phyloP scores from a whole-genome alignment of 2,797 vertebrate genomes.

The Rhincodon typus region DNA sequence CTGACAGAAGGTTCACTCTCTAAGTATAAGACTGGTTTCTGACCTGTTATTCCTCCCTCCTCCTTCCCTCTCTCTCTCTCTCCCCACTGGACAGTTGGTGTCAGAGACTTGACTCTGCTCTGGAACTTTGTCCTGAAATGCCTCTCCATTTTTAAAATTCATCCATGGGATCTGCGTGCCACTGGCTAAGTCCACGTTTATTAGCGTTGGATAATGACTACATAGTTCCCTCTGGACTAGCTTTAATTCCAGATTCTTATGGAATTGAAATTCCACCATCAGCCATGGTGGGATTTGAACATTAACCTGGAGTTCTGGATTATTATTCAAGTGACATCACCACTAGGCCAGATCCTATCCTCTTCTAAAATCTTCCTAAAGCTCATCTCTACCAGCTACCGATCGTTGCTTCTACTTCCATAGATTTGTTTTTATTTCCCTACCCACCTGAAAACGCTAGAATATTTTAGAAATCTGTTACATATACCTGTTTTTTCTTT shows the following conservation, averaged over 20 bases:
- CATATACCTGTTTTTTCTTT: not conserved
- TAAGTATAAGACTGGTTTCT: too few species aligned
- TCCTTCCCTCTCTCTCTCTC: not conserved
- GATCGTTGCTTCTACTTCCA: not conserved
- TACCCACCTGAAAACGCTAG: not conserved
- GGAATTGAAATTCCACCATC: too few species aligned
- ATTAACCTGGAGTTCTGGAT: too few species aligned
- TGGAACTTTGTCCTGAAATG: not conserved
- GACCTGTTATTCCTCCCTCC: not conserved
- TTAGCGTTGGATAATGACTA: too few species aligned
- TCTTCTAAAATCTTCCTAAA: not conserved
- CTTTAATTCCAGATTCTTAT: too few species aligned
- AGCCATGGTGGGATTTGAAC: too few species aligned
- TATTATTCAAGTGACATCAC: too few species aligned
- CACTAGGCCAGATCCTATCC: too few species aligned
- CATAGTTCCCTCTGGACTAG: too few species aligned
- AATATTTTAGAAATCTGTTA: not conserved
- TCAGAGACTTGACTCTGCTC: not conserved
- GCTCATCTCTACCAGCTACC: not conserved
- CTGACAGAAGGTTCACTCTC: not conserved
- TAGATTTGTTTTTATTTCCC: not conserved
- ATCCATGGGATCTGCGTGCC: too few species aligned
- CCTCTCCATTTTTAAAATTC: not conserved
- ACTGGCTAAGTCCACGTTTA: too few species aligned
- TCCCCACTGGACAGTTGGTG: not conserved